phyloP scores from a whole-genome alignment of 2,888 invertebrate species.

The Magallana nippona region DNA sequence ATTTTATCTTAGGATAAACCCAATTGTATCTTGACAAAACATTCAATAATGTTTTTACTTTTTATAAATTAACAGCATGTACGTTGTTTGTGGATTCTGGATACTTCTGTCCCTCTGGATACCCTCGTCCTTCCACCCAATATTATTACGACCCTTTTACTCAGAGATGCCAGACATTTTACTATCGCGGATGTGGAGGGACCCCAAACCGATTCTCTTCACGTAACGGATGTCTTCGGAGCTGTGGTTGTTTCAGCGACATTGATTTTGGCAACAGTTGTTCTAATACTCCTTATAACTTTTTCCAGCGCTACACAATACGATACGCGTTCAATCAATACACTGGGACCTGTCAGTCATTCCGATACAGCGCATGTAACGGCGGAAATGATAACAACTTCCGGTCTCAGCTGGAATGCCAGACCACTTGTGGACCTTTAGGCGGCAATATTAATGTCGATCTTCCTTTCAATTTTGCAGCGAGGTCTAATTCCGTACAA shows the following conservation, averaged over 20 bases:
- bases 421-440: background rate
- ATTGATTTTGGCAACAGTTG: slow-evolving; percentile 17
- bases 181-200: background rate
- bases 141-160: slow-evolving; percentile 3
- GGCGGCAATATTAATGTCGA: background rate
- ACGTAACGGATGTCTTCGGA: background rate
- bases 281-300: background rate
- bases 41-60: too few species aligned
- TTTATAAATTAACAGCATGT: background rate
- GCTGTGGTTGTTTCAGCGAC: background rate
- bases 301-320: background rate
- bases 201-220: background rate
- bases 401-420: background rate
- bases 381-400: background rate
- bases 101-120: background rate
- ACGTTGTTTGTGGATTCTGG: background rate
- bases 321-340: background rate
- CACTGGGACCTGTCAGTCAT: background rate
- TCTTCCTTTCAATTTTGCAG: background rate
- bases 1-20: too few species aligned
- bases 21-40: too few species aligned
- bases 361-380: background rate
- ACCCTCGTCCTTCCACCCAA: slow-evolving; percentile 3
- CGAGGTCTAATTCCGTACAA: background rate
- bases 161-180: slow-evolving; percentile 3